Conservation (phyloP, 2,797 vertebrate genomes). For the Setipinna tenuifilis region DNA sequence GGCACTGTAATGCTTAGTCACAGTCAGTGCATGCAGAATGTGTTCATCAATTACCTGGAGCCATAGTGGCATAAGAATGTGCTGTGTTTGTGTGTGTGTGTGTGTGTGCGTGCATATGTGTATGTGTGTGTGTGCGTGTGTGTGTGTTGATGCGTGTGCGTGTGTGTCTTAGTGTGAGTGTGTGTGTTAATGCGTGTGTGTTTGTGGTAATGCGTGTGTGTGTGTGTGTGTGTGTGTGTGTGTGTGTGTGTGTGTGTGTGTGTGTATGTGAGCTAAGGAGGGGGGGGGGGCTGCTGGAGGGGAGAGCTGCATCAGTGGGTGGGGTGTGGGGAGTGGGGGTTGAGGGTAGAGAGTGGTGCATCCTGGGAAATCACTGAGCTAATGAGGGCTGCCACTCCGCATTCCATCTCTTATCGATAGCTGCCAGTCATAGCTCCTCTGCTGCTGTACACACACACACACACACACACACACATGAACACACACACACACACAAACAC, state of each 20-base stretch:
- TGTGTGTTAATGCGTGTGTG: background rate
- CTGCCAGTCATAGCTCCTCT: too few species aligned
- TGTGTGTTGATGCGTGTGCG: background rate
- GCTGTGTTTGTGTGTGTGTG: background rate
- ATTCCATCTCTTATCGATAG: too few species aligned
- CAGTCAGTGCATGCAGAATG: background rate
- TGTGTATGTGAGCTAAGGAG: background rate
- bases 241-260: background rate
- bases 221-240: constrained; percentile 3
- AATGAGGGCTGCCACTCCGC: too few species aligned
- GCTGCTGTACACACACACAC: too few species aligned
- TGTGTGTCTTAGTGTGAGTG: background rate
- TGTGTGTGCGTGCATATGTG: background rate
- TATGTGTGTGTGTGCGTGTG: background rate
- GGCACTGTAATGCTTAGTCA: background rate
- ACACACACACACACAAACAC: too few species aligned
- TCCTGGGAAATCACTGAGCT: too few species aligned
- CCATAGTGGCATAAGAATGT: background rate
- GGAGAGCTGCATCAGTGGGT: background rate
- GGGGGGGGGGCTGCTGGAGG: background rate
- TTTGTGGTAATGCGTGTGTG: background rate
- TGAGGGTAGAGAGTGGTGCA: too few species aligned
- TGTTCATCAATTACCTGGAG: background rate
- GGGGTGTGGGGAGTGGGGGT: background rate
- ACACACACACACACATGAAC: too few species aligned